Percentiles rank a stretch among this genome's conserved stretches.
Evolutionary conservation across 2,888 invertebrate genomes (phyloP).

Genomic region (Rhorus exstirpatorius): DNA sequence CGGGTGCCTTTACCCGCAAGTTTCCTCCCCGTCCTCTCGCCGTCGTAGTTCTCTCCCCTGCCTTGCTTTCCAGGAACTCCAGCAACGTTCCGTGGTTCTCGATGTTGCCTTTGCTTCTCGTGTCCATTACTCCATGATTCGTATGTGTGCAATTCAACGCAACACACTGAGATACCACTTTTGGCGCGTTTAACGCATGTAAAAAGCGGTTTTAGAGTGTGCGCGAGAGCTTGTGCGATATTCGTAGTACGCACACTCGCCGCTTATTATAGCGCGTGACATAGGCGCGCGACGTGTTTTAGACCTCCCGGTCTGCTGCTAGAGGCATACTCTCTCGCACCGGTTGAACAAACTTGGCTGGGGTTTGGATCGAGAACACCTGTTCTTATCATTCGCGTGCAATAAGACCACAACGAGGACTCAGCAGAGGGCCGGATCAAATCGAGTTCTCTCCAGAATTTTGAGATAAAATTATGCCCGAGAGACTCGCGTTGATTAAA

Average conservation of each 20-base stretch:
- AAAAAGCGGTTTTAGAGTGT: no score
- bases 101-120: slow-evolving; percentile 30
- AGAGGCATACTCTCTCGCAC: slow-evolving; percentile 24
- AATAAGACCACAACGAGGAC: slow-evolving; percentile 31
- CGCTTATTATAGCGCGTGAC: neutral
- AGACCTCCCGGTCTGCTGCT: neutral
- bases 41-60: slow-evolving; percentile 20
- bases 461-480: slow-evolving; percentile 18
- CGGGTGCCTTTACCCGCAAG: slow-evolving; percentile 64
- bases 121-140: slow-evolving; percentile 25
- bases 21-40: slow-evolving; percentile 28
- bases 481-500: no score
- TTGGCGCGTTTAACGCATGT: no score
- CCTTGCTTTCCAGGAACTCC: slow-evolving; percentile 67
- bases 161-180: slow-evolving; percentile 10
- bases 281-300: neutral
- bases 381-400: slow-evolving; percentile 58
- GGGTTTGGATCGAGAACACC: slow-evolving; percentile 50
- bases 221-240: no score
- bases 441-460: slow-evolving; percentile 9
- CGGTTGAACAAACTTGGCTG: slow-evolving; percentile 57
- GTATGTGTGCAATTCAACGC: slow-evolving; percentile 10
- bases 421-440: neutral
- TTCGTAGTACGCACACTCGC: neutral
- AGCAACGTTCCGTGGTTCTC: slow-evolving; percentile 62